A percentile compares a stretch with the other conserved stretches of the same genome.
phyloP scores from a whole-genome alignment of 2,797 vertebrate species.

The Eidolon dupreanum region DNA sequence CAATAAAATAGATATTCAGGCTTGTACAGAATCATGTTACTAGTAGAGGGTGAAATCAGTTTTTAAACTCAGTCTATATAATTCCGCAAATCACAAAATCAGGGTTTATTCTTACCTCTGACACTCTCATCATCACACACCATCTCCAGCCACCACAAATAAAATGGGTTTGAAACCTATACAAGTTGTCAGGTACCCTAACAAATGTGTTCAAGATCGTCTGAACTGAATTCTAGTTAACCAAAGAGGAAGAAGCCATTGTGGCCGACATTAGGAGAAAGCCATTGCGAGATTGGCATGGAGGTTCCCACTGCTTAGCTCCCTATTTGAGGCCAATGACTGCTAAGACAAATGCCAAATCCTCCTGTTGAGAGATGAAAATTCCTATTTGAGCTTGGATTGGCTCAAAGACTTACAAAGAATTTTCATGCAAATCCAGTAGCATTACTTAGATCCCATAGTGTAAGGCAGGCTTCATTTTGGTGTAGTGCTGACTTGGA shows the following conservation, averaged over 20 bases:
- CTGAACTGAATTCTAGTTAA: background rate
- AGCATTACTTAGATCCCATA: background rate
- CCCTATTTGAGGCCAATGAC: background rate
- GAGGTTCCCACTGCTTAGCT: background rate
- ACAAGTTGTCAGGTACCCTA: background rate
- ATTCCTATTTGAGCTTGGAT: background rate
- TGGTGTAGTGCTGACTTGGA: background rate
- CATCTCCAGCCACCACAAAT: background rate
- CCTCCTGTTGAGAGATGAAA: background rate
- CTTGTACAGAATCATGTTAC: background rate
- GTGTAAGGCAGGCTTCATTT: background rate
- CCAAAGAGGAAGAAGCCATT: background rate
- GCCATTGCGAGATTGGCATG: background rate
- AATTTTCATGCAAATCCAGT: background rate
- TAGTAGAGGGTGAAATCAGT: background rate
- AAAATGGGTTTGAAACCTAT: background rate
- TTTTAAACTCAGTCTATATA: background rate
- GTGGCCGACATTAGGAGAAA: background rate
- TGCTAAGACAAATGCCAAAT: background rate
- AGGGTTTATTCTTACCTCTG: background rate
- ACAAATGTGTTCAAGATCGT: background rate
- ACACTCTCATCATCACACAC: background rate
- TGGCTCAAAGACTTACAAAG: background rate
- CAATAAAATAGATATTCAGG: background rate
- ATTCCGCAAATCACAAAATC: background rate